These are phyloP conservation scores for Rhynchomys soricoides DNA, from an alignment of 2,113 vertebrate species.

Conservation along the genomic window DNA sequence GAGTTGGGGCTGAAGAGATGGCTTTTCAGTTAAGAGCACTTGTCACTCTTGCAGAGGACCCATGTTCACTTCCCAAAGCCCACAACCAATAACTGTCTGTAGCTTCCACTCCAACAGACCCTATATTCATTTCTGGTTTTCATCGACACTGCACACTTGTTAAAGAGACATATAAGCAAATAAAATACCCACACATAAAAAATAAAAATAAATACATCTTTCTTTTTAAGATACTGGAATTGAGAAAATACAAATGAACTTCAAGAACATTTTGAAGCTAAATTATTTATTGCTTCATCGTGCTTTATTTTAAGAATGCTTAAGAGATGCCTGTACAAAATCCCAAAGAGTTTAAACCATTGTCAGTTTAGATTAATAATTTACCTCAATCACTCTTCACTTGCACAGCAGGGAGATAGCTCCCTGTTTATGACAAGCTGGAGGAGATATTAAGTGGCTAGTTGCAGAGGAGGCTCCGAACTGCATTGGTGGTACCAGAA, in stretches of 20 bases:
- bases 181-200: no score
- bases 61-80: not conserved
- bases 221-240: not conserved
- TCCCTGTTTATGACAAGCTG: not conserved
- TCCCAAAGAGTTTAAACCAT: not conserved
- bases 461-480: not conserved
- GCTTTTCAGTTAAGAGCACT: not conserved
- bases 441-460: not conserved
- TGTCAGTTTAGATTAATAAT: not conserved
- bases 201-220: not conserved
- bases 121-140: not conserved
- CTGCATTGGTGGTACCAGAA: not conserved
- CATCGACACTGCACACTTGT: not conserved
- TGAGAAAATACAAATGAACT: not conserved
- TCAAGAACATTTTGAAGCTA: slow-evolving; percentile 1
- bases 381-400: not conserved
- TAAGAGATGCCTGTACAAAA: not conserved
- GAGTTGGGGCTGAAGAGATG: not conserved
- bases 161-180: not conserved
- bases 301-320: slow-evolving; percentile 30
- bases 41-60: not conserved
- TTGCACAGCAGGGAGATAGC: not conserved
- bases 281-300: not conserved
- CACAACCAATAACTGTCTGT: not conserved
- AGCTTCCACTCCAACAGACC: not conserved